Conservation (phyloP, 2,113 vertebrate genomes). For the Chroicocephalus ridibundus region DNA sequence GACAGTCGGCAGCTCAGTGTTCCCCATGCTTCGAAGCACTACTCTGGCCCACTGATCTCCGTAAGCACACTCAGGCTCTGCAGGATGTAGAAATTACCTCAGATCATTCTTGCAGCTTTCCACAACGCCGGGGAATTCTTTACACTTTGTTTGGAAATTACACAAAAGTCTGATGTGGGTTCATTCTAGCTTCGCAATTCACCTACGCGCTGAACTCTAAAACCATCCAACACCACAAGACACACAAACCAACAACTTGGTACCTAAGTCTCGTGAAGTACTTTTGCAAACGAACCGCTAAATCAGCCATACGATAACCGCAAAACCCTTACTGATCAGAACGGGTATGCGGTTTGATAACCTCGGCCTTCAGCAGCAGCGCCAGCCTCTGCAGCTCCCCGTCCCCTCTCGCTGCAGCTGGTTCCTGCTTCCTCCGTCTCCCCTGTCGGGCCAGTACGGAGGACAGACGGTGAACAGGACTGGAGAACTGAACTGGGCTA, state of each 20-base stretch:
- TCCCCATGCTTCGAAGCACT: neutral
- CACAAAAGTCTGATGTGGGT: fast-evolving
- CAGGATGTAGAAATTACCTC: neutral
- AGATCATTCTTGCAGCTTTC: neutral
- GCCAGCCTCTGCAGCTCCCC: neutral
- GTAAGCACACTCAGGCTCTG: neutral
- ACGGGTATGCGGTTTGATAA: neutral
- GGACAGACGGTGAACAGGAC: neutral
- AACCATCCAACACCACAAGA: neutral
- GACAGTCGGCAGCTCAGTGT: neutral
- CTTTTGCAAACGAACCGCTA: neutral
- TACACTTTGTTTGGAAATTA: neutral
- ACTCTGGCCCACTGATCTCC: neutral
- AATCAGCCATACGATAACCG: neutral
- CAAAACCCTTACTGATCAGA: neutral
- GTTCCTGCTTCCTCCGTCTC: neutral
- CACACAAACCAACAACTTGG: neutral
- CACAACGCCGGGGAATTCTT: neutral
- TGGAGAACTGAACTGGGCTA: neutral
- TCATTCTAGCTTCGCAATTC: neutral
- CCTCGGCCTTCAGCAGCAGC: neutral
- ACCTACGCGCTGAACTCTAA: neutral
- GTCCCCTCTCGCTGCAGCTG: neutral
- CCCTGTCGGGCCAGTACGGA: neutral
- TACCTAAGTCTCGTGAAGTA: neutral